A percentile compares a stretch with the other conserved stretches of the same genome.
phyloP scores from a whole-genome alignment of 2,888 invertebrate species.

The Synergus japonicus region DNA sequence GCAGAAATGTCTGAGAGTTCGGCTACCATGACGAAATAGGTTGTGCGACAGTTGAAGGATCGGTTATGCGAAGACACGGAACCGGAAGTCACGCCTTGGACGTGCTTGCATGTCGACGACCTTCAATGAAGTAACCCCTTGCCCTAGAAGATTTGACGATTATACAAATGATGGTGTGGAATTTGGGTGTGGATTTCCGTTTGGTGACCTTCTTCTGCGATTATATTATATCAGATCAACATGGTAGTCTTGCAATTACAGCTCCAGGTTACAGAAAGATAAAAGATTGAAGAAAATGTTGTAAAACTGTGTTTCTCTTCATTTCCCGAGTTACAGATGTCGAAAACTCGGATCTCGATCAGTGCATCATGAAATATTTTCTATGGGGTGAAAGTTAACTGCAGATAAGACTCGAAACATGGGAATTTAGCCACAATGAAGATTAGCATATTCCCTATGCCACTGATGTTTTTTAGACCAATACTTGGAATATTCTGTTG shows the following conservation, averaged over 20 bases:
- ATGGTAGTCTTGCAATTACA: neutral
- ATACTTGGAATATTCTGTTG: neutral
- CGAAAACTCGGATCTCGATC: neutral
- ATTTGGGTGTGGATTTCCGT: neutral
- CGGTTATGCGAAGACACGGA: slow-evolving; percentile 34
- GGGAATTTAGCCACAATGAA: neutral
- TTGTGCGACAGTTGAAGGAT: slow-evolving; percentile 28
- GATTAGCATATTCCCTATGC: slow-evolving; percentile 32
- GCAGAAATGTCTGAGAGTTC: slow-evolving; percentile 68
- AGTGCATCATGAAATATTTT: neutral
- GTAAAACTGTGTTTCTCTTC: neutral
- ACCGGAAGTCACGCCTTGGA: slow-evolving; percentile 68
- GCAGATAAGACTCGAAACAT: neutral
- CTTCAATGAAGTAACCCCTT: slow-evolving; percentile 34
- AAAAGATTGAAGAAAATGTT: too few relatives aligned
- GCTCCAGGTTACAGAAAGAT: neutral
- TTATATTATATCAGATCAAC: neutral
- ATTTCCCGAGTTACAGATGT: neutral
- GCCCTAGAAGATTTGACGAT: slow-evolving; percentile 32
- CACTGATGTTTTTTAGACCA: neutral
- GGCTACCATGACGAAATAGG: slow-evolving; percentile 64
- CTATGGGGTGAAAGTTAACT: neutral
- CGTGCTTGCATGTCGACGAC: slow-evolving; percentile 30
- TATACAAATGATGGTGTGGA: neutral
- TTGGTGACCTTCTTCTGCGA: slow-evolving; percentile 7